Evolutionary conservation across 2,797 vertebrate species (phyloP), one percentile per base, ranked within the genome.

Genomic region (Pelodytes ibericus): DNA sequence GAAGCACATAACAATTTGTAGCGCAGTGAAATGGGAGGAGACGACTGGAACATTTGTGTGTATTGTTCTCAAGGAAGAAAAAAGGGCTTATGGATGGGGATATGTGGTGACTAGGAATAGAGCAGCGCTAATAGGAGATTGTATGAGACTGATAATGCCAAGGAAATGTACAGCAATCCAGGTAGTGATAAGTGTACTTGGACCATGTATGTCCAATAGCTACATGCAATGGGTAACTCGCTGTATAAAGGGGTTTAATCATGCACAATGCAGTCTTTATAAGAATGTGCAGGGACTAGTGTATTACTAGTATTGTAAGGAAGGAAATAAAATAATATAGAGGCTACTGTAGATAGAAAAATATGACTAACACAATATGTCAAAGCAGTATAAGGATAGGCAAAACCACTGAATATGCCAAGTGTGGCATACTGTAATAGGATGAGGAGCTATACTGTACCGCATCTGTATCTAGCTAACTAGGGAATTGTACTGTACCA

Each of bases 1-100:
- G 86, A 88, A 84, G 75, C 83, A 80, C 44, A 56, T 75, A 72
- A 56, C 67, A 66, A 75, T 71, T 63, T 65, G 60, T 72, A 18
- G 49, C 2, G 18, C 49, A 65, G 27, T 30, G 69, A 70, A 47
- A 63, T 7, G 49, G 39, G n/a, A 61, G 31, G 22, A 31, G 49
- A 56, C 44, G 62, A 51, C 25, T 74, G 66, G 67, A 59, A 71
- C 63, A 63, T 82, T 82, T 81, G 66, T 74, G 33, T 71, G 41
- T 11, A 18, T 71, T 72, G 60, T 25, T 58, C 56, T 68, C 66
- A 20, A 61, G 51, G 71, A 16, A 72, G 10, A 13, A 27, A 39
- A 44, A 20, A 36, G 41, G 41, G 39, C 66, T 39, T 60, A 71
- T 33, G 16, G 29, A 65, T 51, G 36, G 33, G 9, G 16, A 72